Conservation (phyloP, 1,140 invertebrate species). For the Microplitis demolitor region DNA sequence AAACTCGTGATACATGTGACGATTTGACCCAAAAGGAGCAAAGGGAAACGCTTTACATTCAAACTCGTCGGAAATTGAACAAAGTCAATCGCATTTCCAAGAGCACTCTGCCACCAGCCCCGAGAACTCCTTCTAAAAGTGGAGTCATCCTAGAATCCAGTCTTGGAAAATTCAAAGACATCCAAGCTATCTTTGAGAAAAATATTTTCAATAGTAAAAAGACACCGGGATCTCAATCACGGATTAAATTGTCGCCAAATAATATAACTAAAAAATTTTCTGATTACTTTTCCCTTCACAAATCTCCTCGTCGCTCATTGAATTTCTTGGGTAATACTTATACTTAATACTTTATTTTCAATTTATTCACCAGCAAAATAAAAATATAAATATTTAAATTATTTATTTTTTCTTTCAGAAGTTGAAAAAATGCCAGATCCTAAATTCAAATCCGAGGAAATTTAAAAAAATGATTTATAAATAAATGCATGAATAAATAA, state of each 20-base stretch:
- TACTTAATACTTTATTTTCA: no score
- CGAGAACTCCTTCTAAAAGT: constrained; percentile 17
- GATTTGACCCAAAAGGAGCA: neutral
- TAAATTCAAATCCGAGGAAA: no score
- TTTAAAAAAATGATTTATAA: no score
- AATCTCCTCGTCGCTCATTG: neutral
- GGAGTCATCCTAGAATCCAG: constrained; percentile 11
- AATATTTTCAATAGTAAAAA: neutral
- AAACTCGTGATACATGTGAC: neutral
- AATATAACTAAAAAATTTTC: neutral
- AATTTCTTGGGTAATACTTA: no score
- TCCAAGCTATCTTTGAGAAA: constrained; percentile 21
- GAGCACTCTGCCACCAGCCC: constrained; percentile 6
- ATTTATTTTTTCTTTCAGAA: no score
- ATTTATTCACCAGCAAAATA: no score
- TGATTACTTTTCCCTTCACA: neutral
- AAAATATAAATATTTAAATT: no score
- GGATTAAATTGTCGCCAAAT: neutral
- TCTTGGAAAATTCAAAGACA: constrained; percentile 22
- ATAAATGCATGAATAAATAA: no score
- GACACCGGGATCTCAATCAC: neutral
- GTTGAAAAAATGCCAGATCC: no score
- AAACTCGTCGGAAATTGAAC: constrained; percentile 19
- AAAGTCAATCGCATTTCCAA: constrained; percentile 27
- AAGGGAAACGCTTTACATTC: neutral